These are phyloP conservation scores for Hippasteria phrygiana DNA, from an alignment of 53 echinoderm and acorn worm genomes.

Conservation along the genomic window DNA sequence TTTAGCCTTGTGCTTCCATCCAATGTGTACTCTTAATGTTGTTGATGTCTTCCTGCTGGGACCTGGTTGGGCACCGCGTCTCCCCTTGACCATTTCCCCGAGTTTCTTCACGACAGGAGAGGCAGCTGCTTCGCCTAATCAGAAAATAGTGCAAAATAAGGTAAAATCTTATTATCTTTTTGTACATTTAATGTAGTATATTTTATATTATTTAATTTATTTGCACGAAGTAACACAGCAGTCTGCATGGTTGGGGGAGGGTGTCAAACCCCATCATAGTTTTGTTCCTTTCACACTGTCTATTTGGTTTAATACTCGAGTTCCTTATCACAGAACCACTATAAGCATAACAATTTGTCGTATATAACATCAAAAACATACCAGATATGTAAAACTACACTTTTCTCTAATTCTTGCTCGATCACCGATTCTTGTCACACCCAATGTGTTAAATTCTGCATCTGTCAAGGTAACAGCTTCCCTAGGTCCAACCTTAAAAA, in stretches of 20 bases:
- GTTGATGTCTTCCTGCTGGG: background rate
- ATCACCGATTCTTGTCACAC: constrained; percentile 15
- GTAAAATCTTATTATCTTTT: too few relatives aligned
- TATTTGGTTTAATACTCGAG: too few relatives aligned
- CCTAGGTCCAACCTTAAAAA: constrained; percentile 4
- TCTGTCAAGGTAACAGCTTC: constrained; percentile 7
- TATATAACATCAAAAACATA: background rate
- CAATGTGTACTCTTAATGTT: background rate
- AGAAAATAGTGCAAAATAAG: too few relatives aligned
- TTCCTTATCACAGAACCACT: background rate
- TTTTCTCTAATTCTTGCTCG: background rate
- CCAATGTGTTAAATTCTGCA: background rate
- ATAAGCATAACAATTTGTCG: background rate
- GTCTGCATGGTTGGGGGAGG: too few relatives aligned
- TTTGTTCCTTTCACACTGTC: too few relatives aligned
- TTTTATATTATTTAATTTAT: background rate
- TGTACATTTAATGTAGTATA: background rate
- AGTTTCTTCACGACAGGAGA: background rate
- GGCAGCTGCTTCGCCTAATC: background rate
- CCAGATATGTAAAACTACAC: background rate
- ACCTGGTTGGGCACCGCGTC: background rate
- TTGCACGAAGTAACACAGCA: background rate
- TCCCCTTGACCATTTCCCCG: constrained; percentile 21
- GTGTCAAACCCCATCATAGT: too few relatives aligned
- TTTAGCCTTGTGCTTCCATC: background rate